Evolutionary conservation across 2,888 invertebrate genomes (phyloP), one percentile per base, ranked within the genome.

Genomic region (Chesias legatella): DNA sequence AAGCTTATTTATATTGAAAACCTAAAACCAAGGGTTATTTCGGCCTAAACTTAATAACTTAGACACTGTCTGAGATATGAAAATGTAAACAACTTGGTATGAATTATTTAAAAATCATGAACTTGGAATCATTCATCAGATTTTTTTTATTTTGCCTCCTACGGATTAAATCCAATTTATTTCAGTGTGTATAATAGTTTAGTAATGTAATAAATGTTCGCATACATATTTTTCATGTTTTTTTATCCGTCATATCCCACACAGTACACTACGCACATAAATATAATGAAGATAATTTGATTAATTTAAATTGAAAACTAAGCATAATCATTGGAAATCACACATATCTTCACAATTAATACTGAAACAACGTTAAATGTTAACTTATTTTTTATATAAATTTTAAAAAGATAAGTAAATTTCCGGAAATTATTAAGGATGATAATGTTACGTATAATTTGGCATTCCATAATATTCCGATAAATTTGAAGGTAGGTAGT

Each of bases 1-100:
- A 17, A 51, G 36, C 13, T 17, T 3, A 17, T 40, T 41, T 41
- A 33, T 40, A 33, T 24, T 23, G 28, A 17, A 32, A 48, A 51
- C 41, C 79, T 79, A 82, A 61, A 57, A 60, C 56, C 53, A 60
- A 63, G 82, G 83, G 81, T 79, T 55, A 60, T 70, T 49, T 62
- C 79, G 83, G 81, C 81, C 82, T 73, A 24, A 60, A 46, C 41
- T 53, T 44, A 53, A 59, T 40, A 50, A 51, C 54, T 8, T 10
- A 23, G 7, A 23, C 17, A 20, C 27, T 29, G 11, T 29, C 7
- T 24, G 31, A 22, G 31, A 5, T 23, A 35, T 7, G 23, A 9
- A 23, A 8, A 1, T 1, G 28, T 1, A 27, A 26, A n/a, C n/a
- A n/a, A n/a, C n/a, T n/a, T n/a, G n/a, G n/a, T n/a, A n/a, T n/a